Base-by-base conservation (phyloP, 1,140 invertebrate genomes). In the Amyelois transitella region DNA sequence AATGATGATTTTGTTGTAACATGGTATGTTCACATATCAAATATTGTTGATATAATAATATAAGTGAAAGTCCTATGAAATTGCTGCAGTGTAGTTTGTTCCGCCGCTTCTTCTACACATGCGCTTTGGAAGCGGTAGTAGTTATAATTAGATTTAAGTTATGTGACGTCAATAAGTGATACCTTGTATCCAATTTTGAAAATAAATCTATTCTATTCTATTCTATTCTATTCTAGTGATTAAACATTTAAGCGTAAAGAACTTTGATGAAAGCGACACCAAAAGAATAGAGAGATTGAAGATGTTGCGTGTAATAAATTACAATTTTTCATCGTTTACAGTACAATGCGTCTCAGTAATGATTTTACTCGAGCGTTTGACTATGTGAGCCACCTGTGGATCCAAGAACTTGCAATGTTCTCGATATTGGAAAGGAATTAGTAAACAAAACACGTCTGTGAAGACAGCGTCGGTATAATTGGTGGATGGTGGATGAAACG, bases 391-490 rank as follows among this genome's bases (percentile, higher is more conserved):
- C 12, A 38, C 32, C 12, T 14, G 32, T 38, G 17, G 32, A 38
- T 38, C 12, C 12, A 38, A 14, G 32, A 38, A 38, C 32, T 38
- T 2, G 12, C 12, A 38, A 14, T 38, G 32, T 14, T 38, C 12
- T 38, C 32, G 3, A 14, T 38, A 38, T 38, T 38, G 32, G n/a
- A 38, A 38, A 38, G n/a, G 32, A 12, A 32, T 24, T 25, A 43
- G 47, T 45, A 64, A 51, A 25, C 62, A 7, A 43, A 6, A 8
- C 58, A 57, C 58, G 58, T 51, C 44, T 32, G 8, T 1, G 20
- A 18, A 59, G 53, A 18, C 48, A 55, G 54, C 58, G n/a, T 60
- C 49, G 25, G 54, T 44, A 64, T 64, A 64, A 60, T 64, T 56
- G 62, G 54, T 48, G 54, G 55, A 38, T 38, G 32, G 32, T 38